Evolutionary conservation across 2,888 invertebrate genomes (phyloP).

Genomic region (Tridacna gigas): DNA sequence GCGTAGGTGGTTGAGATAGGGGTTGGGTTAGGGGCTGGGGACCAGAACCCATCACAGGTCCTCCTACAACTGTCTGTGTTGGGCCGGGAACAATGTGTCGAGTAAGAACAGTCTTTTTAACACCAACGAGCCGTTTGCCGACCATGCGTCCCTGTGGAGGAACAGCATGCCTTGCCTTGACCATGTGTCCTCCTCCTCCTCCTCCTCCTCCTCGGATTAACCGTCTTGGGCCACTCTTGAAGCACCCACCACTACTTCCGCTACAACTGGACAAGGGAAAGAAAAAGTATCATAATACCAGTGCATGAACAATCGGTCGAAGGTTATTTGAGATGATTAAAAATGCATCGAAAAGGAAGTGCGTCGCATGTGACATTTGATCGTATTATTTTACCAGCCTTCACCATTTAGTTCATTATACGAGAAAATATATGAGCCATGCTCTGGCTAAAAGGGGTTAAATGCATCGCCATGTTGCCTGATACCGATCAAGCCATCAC

Average conservation of each 20-base stretch:
- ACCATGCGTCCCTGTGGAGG: background rate
- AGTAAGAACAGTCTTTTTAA: background rate
- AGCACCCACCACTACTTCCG: background rate
- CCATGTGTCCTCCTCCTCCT: background rate
- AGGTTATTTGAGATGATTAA: background rate
- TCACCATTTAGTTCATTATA: no score
- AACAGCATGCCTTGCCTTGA: background rate
- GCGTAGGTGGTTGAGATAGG: background rate
- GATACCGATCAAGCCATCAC: no score
- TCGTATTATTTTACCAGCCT: no score
- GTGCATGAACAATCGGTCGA: background rate
- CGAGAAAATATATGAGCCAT: no score
- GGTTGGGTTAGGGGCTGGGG: background rate
- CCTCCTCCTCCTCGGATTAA: no score
- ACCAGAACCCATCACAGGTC: background rate
- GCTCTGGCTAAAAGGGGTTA: no score
- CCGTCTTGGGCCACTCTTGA: background rate
- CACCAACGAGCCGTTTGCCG: background rate
- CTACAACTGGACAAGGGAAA: background rate
- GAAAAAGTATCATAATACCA: background rate
- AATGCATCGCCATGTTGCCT: no score
- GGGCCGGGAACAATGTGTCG: no score
- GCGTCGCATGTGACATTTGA: background rate
- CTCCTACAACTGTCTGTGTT: background rate
- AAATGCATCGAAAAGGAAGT: background rate